These are phyloP conservation scores for Ophion obscuratus DNA, from an alignment of 2,888 invertebrate genomes.

Conservation along the genomic window DNA sequence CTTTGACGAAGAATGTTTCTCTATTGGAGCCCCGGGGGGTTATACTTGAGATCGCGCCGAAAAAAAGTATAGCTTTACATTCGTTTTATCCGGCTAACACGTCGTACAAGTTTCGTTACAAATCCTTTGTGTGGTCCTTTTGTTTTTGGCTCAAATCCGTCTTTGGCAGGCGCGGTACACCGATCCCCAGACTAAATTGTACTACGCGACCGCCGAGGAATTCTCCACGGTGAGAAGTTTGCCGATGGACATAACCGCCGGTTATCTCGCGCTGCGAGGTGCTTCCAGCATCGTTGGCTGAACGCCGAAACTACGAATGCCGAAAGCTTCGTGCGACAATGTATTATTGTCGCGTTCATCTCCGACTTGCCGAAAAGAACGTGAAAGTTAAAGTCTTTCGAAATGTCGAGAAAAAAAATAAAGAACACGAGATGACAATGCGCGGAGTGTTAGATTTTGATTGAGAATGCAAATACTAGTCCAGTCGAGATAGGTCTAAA, in stretches of 20 bases:
- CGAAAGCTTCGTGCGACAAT: slow-evolving; percentile 24
- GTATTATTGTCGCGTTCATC: not conserved
- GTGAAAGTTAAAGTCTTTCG: not conserved
- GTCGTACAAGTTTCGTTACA: slow-evolving; percentile 46
- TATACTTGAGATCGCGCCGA: not conserved
- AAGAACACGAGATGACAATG: not conserved
- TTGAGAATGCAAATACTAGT: not conserved
- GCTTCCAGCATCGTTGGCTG: slow-evolving; percentile 91
- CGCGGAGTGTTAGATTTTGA: not conserved
- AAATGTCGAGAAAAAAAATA: not conserved
- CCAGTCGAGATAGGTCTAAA: no score
- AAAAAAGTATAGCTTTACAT: slow-evolving; percentile 41
- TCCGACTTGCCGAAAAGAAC: not conserved
- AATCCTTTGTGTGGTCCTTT: slow-evolving; percentile 23
- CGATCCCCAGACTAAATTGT: slow-evolving; percentile 95
- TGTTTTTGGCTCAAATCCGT: slow-evolving; percentile 27
- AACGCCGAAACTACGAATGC: slow-evolving; percentile 67
- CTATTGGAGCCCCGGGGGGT: slow-evolving; percentile 26
- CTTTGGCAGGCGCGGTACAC: slow-evolving; percentile 90
- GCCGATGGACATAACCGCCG: slow-evolving; percentile 96
- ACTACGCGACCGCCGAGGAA: slow-evolving; percentile 94
- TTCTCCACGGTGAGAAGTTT: slow-evolving; percentile 93
- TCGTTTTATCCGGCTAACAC: slow-evolving; percentile 49
- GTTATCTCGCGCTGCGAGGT: slow-evolving; percentile 94
- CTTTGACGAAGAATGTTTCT: slow-evolving; percentile 11